Percentiles rank a stretch among this genome's conserved stretches.
Conservation (phyloP, 2,797 vertebrate genomes). For the Pangasius larnaudii region DNA sequence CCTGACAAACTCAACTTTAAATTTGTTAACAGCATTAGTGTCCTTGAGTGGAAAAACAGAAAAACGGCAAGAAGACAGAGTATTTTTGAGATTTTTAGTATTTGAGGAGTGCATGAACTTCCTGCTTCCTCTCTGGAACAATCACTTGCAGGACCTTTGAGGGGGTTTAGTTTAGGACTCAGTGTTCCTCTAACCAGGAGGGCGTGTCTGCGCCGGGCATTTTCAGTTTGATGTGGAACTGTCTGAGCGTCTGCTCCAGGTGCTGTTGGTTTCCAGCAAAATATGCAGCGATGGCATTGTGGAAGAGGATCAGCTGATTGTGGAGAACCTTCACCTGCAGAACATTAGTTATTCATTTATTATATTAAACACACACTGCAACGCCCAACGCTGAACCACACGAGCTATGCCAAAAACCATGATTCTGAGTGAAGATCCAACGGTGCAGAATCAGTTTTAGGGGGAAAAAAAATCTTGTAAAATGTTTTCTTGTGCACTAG, state of each 20-base stretch:
- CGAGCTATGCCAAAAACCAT: not conserved
- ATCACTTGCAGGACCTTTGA: not conserved
- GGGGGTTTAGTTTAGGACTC: slow-evolving; percentile 63
- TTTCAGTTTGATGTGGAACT: slow-evolving; percentile 99
- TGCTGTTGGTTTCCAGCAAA: slow-evolving; percentile 98
- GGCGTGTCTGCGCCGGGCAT: slow-evolving; percentile 90
- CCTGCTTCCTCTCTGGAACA: not conserved
- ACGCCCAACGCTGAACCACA: not conserved
- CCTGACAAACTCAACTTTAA: too few species aligned
- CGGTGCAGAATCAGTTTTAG: not conserved
- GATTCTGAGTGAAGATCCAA: too few species aligned
- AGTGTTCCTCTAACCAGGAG: slow-evolving; percentile 97
- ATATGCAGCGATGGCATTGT: slow-evolving; percentile 95
- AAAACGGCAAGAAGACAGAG: slow-evolving; percentile 31
- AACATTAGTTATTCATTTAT: not conserved
- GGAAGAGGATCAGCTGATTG: slow-evolving; percentile 98
- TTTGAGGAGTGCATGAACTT: slow-evolving; percentile 30
- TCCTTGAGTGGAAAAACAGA: slow-evolving; percentile 29
- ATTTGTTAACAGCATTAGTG: slow-evolving; percentile 49
- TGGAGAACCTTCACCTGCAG: slow-evolving; percentile 95
- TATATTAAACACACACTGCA: not conserved
- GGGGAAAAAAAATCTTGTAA: not conserved
- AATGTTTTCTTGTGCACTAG: not conserved
- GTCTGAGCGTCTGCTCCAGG: slow-evolving; percentile 97
- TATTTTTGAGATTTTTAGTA: slow-evolving; percentile 4